These are phyloP conservation scores for Idris sp. DNA, from an alignment of 1,140 invertebrate species.

Conservation along the genomic window DNA sequence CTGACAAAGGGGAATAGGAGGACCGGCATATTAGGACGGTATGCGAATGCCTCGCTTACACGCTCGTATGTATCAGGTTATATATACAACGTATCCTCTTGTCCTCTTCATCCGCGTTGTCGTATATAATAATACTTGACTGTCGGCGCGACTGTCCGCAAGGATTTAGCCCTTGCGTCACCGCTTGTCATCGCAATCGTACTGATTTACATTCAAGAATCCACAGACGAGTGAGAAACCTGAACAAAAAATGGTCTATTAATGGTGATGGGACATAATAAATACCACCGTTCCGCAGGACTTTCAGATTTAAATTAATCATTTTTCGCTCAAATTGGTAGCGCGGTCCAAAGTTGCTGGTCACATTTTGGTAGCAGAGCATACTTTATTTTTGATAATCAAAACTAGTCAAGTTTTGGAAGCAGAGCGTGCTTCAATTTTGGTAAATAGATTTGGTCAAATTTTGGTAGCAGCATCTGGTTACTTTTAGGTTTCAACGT, in stretches of 20 bases:
- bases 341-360: no score
- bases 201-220: slow-evolving; percentile 59
- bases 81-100: slow-evolving; percentile 53
- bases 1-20: slow-evolving; percentile 65
- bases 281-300: background rate
- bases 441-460: no score
- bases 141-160: slow-evolving; percentile 44
- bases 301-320: no score
- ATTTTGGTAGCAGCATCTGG: no score
- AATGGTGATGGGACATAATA: slow-evolving; percentile 13
- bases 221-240: slow-evolving; percentile 20
- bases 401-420: no score
- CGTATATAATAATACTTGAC: slow-evolving; percentile 60
- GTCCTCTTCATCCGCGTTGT: slow-evolving; percentile 45
- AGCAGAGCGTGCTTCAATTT: no score
- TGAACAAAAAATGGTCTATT: slow-evolving; percentile 12
- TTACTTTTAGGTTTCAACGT: no score
- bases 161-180: slow-evolving; percentile 60
- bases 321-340: no score
- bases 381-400: no score
- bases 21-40: slow-evolving; percentile 65
- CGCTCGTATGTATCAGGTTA: slow-evolving; percentile 45
- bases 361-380: no score
- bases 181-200: slow-evolving; percentile 46
- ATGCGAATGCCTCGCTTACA: slow-evolving; percentile 54